Conservation (phyloP, 2,888 invertebrate genomes). For the Endotricha flammealis region DNA sequence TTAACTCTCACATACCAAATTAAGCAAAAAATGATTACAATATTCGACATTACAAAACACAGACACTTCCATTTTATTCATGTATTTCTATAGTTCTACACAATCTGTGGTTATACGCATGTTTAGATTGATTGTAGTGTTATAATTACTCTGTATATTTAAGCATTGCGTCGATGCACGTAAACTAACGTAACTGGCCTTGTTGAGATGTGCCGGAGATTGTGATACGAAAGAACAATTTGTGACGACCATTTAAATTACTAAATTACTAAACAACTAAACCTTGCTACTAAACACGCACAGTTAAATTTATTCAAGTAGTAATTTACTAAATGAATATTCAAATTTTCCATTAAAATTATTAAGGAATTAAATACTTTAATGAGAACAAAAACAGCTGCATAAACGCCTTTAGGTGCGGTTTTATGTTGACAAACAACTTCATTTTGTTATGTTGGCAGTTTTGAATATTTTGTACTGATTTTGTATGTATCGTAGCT, state of each 20-base stretch:
- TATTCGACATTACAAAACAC: no score
- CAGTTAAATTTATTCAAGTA: neutral
- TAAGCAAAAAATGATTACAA: no score
- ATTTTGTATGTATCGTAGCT: no score
- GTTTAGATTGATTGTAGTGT: neutral
- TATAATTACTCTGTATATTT: neutral
- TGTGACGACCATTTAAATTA: neutral
- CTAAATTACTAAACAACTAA: neutral
- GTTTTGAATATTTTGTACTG: no score
- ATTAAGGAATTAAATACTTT: neutral
- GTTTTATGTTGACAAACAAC: no score
- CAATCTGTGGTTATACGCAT: no score
- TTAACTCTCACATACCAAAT: no score
- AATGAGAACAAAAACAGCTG: neutral
- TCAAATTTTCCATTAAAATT: neutral
- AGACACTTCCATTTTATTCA: no score
- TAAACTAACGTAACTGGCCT: conserved; percentile 4
- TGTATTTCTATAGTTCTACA: no score
- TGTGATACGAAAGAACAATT: conserved; percentile 1
- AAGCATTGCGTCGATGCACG: conserved; percentile 1
- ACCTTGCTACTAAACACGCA: neutral
- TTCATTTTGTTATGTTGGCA: no score
- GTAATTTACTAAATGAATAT: neutral
- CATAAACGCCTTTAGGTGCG: no score
- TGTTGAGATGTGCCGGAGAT: conserved; percentile 4